A percentile compares a stretch with the other conserved stretches of the same genome.
Conservation (phyloP, 2,888 invertebrate genomes). For the Perdita meconis region DNA sequence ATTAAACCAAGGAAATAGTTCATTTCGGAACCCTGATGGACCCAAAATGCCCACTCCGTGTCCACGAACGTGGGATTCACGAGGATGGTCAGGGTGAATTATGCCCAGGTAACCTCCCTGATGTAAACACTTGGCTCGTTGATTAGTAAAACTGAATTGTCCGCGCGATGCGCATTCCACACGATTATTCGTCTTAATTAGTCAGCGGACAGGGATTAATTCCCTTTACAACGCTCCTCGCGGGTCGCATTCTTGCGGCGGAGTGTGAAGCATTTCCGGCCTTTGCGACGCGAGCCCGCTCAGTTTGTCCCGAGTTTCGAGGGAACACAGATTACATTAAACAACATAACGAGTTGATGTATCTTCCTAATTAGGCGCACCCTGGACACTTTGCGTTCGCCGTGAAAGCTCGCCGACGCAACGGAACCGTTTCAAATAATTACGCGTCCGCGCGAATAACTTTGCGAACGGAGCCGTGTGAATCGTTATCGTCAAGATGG, state of each 20-base stretch:
- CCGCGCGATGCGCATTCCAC: constrained; percentile 28
- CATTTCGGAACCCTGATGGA: too few species aligned
- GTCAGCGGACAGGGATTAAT: constrained; percentile 63
- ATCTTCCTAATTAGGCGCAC: constrained; percentile 59
- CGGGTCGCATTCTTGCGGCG: constrained; percentile 58
- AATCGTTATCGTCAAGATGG: neutral
- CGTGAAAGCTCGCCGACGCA: constrained; percentile 32
- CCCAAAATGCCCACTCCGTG: too few species aligned
- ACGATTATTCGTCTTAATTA: constrained; percentile 67
- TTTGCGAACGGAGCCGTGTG: neutral
- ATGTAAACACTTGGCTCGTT: constrained; percentile 31
- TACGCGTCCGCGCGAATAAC: neutral
- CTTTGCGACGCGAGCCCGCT: constrained; percentile 37
- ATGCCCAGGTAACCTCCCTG: neutral
- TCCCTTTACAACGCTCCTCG: constrained; percentile 52
- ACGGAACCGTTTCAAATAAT: constrained; percentile 7
- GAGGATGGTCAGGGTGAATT: constrained; percentile 15
- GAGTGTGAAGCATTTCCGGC: constrained; percentile 49
- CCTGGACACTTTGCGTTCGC: constrained; percentile 41
- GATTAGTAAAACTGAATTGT: constrained; percentile 49
- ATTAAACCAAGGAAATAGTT: too few species aligned
- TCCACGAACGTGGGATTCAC: neutral
- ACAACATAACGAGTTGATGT: constrained; percentile 61
- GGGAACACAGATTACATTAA: constrained; percentile 63
- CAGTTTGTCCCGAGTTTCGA: constrained; percentile 57